These are phyloP conservation scores for Athalia rosae DNA, from an alignment of 2,888 invertebrate genomes.

Conservation along the genomic window DNA sequence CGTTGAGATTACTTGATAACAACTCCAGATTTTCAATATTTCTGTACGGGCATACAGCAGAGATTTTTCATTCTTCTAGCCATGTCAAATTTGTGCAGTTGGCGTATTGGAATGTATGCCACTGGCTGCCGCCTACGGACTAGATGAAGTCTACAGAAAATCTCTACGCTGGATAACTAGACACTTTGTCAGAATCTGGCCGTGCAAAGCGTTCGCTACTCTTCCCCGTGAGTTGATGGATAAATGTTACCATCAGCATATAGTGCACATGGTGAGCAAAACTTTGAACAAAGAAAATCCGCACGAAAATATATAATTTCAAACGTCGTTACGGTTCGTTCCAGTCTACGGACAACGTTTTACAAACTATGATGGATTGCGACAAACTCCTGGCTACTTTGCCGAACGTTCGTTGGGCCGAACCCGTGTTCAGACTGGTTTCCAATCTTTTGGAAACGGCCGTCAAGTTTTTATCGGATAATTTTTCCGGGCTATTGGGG, in stretches of 20 bases:
- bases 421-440: constrained; percentile 85
- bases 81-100: constrained; percentile 90
- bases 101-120: constrained; percentile 93
- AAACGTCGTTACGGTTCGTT: constrained; percentile 50
- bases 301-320: background rate
- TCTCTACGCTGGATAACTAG: constrained; percentile 92
- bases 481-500: constrained; percentile 85
- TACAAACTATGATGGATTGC: constrained; percentile 89
- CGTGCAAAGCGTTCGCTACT: constrained; percentile 90
- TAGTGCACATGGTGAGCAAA: constrained; percentile 82
- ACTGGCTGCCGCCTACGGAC: constrained; percentile 87
- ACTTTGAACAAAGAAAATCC: background rate
- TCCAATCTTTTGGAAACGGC: constrained; percentile 87
- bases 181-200: constrained; percentile 92
- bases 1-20: constrained; percentile 24
- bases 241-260: constrained; percentile 89
- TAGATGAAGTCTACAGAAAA: constrained; percentile 91
- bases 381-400: constrained; percentile 86
- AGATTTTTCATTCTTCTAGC: constrained; percentile 75
- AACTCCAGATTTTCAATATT: background rate
- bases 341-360: constrained; percentile 85
- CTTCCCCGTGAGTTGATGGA: constrained; percentile 88
- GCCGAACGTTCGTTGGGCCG: constrained; percentile 89
- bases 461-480: constrained; percentile 85
- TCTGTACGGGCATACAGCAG: background rate